Evolutionary conservation across 2,113 vertebrate genomes (phyloP).

Genomic region (Tenrec ecaudatus): DNA sequence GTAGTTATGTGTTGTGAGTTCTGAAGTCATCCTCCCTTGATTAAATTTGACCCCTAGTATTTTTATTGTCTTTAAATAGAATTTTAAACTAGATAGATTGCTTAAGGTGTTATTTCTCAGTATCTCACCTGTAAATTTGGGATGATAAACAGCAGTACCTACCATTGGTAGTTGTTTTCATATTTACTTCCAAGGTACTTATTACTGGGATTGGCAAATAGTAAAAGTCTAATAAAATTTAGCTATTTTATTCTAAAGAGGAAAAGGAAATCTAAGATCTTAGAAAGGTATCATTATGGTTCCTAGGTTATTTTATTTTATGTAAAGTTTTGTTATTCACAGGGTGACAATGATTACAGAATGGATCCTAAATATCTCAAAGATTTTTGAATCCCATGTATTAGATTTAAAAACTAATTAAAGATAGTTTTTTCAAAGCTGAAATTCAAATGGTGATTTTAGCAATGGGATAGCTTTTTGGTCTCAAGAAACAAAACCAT

Average conservation of each 20-base stretch:
- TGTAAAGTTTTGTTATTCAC: background rate
- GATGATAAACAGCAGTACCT: background rate
- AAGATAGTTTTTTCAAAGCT: background rate
- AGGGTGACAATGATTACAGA: background rate
- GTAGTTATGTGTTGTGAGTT: background rate
- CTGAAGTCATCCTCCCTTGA: background rate
- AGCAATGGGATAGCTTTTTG: background rate
- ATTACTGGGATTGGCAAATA: too few relatives aligned
- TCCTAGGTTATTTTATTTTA: background rate
- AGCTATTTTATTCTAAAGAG: background rate
- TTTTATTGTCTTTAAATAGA: background rate
- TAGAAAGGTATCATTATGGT: background rate
- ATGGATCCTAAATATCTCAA: background rate
- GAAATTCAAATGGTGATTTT: slow-evolving; percentile 16
- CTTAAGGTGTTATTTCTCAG: background rate
- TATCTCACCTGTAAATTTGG: background rate
- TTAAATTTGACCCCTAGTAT: background rate
- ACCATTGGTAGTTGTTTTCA: too few relatives aligned
- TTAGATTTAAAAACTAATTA: background rate
- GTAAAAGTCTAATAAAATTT: too few relatives aligned
- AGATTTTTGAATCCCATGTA: background rate
- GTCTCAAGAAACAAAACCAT: too few relatives aligned
- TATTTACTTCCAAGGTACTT: too few relatives aligned
- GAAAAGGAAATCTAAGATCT: background rate
- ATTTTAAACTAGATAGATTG: background rate